phyloP scores from a whole-genome alignment of 2,888 invertebrate species.

The Trypoxylon attenuatum region DNA sequence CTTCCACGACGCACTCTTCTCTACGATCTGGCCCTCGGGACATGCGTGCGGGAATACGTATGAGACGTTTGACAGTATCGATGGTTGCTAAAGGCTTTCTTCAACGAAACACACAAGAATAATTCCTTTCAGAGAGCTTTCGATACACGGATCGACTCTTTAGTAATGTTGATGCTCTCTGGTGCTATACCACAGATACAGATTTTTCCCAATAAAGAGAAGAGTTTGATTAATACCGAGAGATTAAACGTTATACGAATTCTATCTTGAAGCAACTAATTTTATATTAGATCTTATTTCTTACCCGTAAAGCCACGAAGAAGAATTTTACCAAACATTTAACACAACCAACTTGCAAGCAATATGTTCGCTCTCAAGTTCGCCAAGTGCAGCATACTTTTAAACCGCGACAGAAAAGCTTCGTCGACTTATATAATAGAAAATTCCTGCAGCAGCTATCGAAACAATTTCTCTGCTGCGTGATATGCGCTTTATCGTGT shows the following conservation, averaged over 20 bases:
- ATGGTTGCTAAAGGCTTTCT: constrained; percentile 45
- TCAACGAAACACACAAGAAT: too few species aligned
- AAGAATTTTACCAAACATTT: constrained; percentile 1
- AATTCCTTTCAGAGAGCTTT: constrained; percentile 32
- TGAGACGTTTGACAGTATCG: constrained; percentile 37
- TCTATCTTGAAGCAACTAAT: constrained; percentile 12
- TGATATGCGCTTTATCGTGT: neutral
- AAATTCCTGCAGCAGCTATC: neutral
- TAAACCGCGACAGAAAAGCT: neutral
- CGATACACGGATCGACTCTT: too few species aligned
- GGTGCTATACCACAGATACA: constrained; percentile 3
- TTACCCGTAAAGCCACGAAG: neutral
- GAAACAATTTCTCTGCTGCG: too few species aligned
- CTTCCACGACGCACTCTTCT: constrained; percentile 41
- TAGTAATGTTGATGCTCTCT: constrained; percentile 12
- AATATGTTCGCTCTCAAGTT: neutral
- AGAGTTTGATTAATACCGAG: too few species aligned
- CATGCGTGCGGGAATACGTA: constrained; percentile 36
- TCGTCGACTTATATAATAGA: neutral
- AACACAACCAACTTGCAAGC: neutral
- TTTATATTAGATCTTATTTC: neutral
- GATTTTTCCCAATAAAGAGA: constrained; percentile 4
- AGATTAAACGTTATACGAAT: too few species aligned
- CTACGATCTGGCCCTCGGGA: constrained; percentile 29
- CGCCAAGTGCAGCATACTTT: neutral